A percentile compares a stretch with the other conserved stretches of the same genome.
phyloP scores from a whole-genome alignment of 2,797 vertebrate genomes.

The Rhabdomys pumilio region DNA sequence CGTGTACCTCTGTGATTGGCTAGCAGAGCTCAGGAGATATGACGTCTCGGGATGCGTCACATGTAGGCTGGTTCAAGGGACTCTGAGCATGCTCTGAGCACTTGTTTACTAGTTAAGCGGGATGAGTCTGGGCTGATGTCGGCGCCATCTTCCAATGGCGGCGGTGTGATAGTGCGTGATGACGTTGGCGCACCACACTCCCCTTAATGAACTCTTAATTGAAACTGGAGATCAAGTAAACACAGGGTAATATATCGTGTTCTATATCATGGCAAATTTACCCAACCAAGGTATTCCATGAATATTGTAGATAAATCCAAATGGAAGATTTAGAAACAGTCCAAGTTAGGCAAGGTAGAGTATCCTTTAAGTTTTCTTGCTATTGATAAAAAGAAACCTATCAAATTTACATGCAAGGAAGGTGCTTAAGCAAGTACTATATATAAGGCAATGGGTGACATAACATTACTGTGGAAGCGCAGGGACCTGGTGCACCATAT shows the following conservation, averaged over 20 bases:
- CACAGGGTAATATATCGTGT: constrained; percentile 14
- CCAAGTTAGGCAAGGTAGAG: background rate
- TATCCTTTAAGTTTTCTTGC: background rate
- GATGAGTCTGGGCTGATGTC: no score
- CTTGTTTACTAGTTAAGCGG: no score
- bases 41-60: no score
- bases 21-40: no score
- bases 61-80: no score
- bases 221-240: background rate
- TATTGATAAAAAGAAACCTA: constrained; percentile 25
- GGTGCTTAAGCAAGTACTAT: background rate
- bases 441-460: background rate
- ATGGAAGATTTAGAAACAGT: background rate
- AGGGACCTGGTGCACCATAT: background rate
- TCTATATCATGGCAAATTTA: background rate
- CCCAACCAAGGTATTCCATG: background rate
- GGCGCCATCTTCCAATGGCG: no score
- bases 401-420: background rate
- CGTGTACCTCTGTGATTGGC: no score
- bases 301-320: background rate
- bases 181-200: no score
- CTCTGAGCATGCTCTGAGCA: no score
- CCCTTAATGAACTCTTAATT: background rate
- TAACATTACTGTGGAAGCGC: background rate
- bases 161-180: no score